These are phyloP conservation scores for Tragopan temminckii DNA, from an alignment of 2,797 vertebrate species.

Conservation along the genomic window DNA sequence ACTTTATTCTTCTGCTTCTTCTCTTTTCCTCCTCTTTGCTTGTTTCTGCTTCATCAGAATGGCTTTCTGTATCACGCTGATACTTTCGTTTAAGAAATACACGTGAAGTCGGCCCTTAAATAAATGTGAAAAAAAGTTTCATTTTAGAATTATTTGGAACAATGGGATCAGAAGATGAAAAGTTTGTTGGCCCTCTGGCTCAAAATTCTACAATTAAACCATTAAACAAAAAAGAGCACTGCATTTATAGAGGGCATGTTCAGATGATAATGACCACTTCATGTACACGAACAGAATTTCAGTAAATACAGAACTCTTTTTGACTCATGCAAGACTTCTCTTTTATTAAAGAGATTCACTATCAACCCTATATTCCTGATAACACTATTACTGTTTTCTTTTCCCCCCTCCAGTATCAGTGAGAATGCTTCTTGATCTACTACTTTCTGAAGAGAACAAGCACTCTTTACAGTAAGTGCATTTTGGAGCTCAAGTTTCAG, in stretches of 20 bases:
- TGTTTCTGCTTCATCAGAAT: constrained; percentile 69
- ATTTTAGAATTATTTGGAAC: not conserved
- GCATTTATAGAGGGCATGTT: not conserved
- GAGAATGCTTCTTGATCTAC: not conserved
- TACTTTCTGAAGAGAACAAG: not conserved
- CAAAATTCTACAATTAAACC: not conserved
- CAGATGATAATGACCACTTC: not conserved
- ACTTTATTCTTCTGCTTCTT: constrained; percentile 48
- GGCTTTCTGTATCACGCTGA: constrained; percentile 59
- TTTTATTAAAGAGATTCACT: not conserved
- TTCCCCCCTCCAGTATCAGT: not conserved
- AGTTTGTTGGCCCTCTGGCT: not conserved
- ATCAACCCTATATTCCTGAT: not conserved
- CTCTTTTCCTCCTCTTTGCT: constrained; percentile 36
- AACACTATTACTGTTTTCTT: not conserved
- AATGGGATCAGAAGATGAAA: not conserved
- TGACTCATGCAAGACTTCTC: not conserved
- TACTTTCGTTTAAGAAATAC: constrained; percentile 78
- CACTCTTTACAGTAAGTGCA: not conserved
- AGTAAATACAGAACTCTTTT: not conserved
- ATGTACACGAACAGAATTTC: not conserved
- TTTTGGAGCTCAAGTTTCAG: not conserved
- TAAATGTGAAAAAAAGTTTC: not conserved
- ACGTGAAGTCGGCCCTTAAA: constrained; percentile 60
- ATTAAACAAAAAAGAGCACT: not conserved